phyloP scores from a whole-genome alignment of 2,797 vertebrate species.

The Anas bahamensis region DNA sequence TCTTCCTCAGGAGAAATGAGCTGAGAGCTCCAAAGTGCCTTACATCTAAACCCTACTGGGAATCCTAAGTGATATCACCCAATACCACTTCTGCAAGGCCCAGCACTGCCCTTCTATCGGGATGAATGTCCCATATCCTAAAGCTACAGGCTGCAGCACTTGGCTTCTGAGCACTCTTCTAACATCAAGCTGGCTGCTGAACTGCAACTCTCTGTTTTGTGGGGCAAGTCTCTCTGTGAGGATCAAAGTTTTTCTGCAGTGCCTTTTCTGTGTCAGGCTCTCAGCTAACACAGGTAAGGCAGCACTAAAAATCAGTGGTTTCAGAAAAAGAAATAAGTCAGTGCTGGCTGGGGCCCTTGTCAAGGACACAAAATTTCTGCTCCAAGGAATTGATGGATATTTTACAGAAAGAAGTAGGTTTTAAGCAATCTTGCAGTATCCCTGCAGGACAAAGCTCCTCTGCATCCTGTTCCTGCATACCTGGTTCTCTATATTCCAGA shows the following conservation, averaged over 20 bases:
- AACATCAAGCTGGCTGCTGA: background rate
- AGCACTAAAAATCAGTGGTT: background rate
- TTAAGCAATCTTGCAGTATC: background rate
- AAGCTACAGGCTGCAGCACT: background rate
- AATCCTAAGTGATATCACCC: background rate
- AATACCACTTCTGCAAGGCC: background rate
- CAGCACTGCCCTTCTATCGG: background rate
- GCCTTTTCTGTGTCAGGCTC: background rate
- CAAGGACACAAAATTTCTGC: background rate
- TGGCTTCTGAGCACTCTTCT: background rate
- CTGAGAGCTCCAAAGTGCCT: background rate
- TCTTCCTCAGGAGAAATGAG: background rate
- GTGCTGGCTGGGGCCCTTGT: background rate
- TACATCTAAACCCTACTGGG: background rate
- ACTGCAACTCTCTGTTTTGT: background rate
- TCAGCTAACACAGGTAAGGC: background rate
- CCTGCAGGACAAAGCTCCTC: background rate
- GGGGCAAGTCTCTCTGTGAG: background rate
- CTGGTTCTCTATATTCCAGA: fast-evolving
- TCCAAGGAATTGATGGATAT: background rate
- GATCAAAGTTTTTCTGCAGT: background rate
- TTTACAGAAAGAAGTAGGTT: background rate
- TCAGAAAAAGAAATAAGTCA: background rate
- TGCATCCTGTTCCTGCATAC: background rate
- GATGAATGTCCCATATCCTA: background rate